Conservation (phyloP, 2,113 vertebrate genomes). For the Spea bombifrons region DNA sequence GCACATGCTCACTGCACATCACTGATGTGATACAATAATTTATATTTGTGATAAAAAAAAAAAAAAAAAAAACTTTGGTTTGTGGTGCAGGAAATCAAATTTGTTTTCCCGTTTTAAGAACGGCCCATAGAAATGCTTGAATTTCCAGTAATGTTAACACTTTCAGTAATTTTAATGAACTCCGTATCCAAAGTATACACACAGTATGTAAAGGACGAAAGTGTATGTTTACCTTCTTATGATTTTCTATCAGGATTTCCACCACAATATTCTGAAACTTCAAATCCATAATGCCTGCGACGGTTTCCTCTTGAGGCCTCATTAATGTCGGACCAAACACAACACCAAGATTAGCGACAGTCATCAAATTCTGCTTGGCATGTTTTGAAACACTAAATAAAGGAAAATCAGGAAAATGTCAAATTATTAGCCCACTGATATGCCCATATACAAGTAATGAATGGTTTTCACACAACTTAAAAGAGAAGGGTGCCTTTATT, state of each 20-base stretch:
- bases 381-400: constrained; percentile 80
- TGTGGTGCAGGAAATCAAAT: no score
- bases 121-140: no score
- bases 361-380: constrained; percentile 94
- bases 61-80: no score
- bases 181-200: no score
- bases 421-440: not conserved
- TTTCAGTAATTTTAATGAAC: no score
- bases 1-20: no score
- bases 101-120: no score
- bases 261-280: constrained; percentile 99
- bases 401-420: not conserved
- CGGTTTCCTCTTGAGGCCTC: constrained; percentile 93
- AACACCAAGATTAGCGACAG: constrained; percentile 92
- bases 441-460: not conserved
- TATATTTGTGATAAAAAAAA: no score
- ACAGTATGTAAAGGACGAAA: not conserved
- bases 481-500: no score
- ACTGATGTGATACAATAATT: no score
- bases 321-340: constrained; percentile 97
- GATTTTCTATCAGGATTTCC: constrained; percentile 94
- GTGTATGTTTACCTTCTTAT: constrained; percentile 80
- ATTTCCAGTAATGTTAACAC: no score
- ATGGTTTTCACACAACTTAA: not conserved
- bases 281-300: constrained; percentile 96